Base-by-base conservation (phyloP, 2,888 invertebrate species). In the Pristionchus arcanus region DNA sequence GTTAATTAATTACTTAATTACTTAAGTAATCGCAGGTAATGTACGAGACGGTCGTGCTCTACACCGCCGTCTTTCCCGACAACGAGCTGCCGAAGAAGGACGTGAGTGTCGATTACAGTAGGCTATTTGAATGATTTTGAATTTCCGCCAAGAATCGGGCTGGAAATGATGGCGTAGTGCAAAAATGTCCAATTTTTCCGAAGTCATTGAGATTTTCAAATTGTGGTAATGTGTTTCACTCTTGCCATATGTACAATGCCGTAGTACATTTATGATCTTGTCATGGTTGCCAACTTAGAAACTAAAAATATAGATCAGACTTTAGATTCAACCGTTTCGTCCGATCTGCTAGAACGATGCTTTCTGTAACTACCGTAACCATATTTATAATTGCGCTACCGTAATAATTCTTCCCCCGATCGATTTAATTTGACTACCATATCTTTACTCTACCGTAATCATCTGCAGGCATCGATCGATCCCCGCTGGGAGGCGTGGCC, bases 401-500 rank as follows among this genome's bases (percentile, higher is more conserved):
- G 42, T 42, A 42, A 42, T 42, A 3, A 5, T 42, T 42, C 42
- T 3, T 55, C 16, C 5, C 21, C 21, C 55, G 55, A 55, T 55
- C 55, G 21, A 21, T 55, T 49, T 42, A 5, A 42, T 55, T 21
- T 19, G 1, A 21, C 21, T 55, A 19, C 55, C 21, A 19, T 55
- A 55, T 11, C 55, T 21, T 49, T 49, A 11, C 0, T 25, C 15
- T 77, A 49, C 49, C 53, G 15, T 53, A 28, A 28, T 53, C 53
- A 9, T 3, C 42, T 49, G 13, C 42, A 93, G 93, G 91, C 92
- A 16, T 90, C 91, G 16, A 91, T 93, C 15, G 94, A 94, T 85
- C 94, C 94, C 19, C 91, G 94, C 66, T 95, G 95, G 95, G 94
- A 95, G 90, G 92, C 92, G 31, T 95, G 95, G 95, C 94, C 94